Percentiles rank a stretch among this genome's conserved stretches.
These are phyloP conservation scores for Platichthys flesus DNA, from an alignment of 2,113 vertebrate species.

Conservation along the genomic window DNA sequence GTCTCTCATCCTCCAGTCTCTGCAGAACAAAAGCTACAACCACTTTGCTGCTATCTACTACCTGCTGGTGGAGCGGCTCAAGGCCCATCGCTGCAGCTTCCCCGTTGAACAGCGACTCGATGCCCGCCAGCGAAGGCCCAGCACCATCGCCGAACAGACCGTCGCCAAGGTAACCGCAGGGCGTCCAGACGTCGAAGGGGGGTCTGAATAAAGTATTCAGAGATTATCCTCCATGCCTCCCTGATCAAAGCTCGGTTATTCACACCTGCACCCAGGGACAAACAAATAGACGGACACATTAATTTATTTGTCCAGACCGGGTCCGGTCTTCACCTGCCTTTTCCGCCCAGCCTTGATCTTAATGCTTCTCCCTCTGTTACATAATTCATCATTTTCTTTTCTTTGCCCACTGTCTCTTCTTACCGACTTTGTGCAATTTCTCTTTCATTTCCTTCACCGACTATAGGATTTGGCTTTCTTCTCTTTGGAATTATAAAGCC, in stretches of 20 bases:
- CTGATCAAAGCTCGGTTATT: constrained; percentile 74
- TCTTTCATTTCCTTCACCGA: constrained; percentile 40
- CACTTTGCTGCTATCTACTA: constrained; percentile 99
- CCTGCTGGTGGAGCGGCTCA: constrained; percentile 95
- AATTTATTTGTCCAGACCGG: constrained; percentile 27
- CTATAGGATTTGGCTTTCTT: background rate
- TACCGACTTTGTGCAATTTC: constrained; percentile 12
- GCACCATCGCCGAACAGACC: constrained; percentile 94
- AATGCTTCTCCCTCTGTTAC: constrained; percentile 27
- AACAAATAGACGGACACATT: constrained; percentile 37
- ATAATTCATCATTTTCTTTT: constrained; percentile 62
- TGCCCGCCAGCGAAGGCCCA: constrained; percentile 92
- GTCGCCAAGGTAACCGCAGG: constrained; percentile 89
- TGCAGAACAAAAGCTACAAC: constrained; percentile 99
- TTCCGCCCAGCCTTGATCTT: constrained; percentile 58
- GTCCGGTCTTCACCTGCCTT: constrained; percentile 45
- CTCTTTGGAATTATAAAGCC: constrained; percentile 24
- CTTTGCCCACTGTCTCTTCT: constrained; percentile 26
- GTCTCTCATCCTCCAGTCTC: constrained; percentile 84
- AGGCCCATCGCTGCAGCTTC: constrained; percentile 96
- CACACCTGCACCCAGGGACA: constrained; percentile 68
- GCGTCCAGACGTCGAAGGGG: background rate
- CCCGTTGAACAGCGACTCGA: constrained; percentile 95
- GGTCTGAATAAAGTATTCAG: constrained; percentile 41
- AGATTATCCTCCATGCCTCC: constrained; percentile 39